Base-by-base conservation (phyloP, 30 jellyfish, hydroid and myxozoan species). In the Sanderia malayensis region DNA sequence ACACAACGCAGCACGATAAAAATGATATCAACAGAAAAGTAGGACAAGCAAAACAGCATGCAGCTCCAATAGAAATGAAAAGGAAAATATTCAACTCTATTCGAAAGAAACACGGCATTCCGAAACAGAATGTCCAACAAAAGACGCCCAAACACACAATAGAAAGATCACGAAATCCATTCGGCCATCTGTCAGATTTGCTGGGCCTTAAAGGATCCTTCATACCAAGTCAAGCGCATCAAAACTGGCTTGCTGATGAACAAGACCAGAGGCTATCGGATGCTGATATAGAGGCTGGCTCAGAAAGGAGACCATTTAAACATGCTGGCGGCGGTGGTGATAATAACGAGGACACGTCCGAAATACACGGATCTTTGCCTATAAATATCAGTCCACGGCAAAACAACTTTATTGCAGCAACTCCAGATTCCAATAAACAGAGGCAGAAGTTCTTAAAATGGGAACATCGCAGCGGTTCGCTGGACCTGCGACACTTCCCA, bases 401-500 rank as follows among this genome's bases (percentile, higher is more conserved):
- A 61, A 72, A 72, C 2, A 32, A 55, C 7, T 19, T 61, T 20
- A 61, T 76, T 11, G 67, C 87, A 17, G 61, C 87, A 11, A 37
- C 79, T 0, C 73, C 87, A 30, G 80, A 44, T 37, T 7, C 63
- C 1, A 61, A 76, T 45, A 47, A 64, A 4, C 87, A 76, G 30
- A 61, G 87, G 53, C 49, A 31, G 23, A 76, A 76, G 31, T 76
- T 76, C 46, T 10, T 76, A 21, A 34, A 61, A 2, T 76, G 87
- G 87, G 87, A 76, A 55, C 67, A 76, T 11, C 73, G 62, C 1
- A 74, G 87, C 7, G 87, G 87, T 34, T 76, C 87, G 1, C 44
- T 76, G 87, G 87, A 76, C 33, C 61, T 75, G 3, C 52, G 66
- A 22, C 87, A 76, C 27, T 76, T 61, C 46, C 87, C 87, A 6